Percentiles rank a stretch among this genome's conserved stretches.
Evolutionary conservation across 2,113 vertebrate species (phyloP).

Genomic region (Rafetus swinhoei): DNA sequence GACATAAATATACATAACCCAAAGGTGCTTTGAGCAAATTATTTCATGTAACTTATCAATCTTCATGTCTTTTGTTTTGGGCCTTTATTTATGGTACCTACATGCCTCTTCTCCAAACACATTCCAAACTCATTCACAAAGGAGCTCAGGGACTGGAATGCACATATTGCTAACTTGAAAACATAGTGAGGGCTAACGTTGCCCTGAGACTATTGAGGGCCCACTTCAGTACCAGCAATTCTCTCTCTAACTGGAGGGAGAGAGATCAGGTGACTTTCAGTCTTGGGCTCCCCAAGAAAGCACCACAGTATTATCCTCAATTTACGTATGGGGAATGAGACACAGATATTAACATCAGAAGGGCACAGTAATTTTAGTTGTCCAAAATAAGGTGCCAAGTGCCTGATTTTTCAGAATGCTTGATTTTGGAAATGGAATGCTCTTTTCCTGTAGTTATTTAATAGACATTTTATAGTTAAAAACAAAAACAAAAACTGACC

Average conservation of each 20-base stretch:
- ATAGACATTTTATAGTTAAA: background rate
- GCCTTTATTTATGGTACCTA: no score
- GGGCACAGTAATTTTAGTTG: background rate
- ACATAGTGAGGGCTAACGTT: background rate
- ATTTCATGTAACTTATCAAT: no score
- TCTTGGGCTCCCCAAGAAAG: background rate
- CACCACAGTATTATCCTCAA: background rate
- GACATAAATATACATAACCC: no score
- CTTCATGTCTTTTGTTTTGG: no score
- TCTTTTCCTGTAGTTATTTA: background rate
- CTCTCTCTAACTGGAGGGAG: background rate
- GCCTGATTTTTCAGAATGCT: background rate
- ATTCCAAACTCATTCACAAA: background rate
- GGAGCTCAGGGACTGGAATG: background rate
- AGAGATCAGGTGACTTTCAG: background rate
- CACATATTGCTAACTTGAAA: no score
- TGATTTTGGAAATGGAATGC: background rate
- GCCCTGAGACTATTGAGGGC: background rate
- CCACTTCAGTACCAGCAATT: background rate
- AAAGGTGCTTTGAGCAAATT: no score
- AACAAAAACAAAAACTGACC: background rate
- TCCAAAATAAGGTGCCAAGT: background rate
- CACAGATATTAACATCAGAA: background rate
- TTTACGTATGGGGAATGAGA: background rate
- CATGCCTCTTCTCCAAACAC: no score